Percentiles rank a stretch among this genome's conserved stretches.
Evolutionary conservation across 2,888 invertebrate species (phyloP).

Genomic region (Aromia moschata): DNA sequence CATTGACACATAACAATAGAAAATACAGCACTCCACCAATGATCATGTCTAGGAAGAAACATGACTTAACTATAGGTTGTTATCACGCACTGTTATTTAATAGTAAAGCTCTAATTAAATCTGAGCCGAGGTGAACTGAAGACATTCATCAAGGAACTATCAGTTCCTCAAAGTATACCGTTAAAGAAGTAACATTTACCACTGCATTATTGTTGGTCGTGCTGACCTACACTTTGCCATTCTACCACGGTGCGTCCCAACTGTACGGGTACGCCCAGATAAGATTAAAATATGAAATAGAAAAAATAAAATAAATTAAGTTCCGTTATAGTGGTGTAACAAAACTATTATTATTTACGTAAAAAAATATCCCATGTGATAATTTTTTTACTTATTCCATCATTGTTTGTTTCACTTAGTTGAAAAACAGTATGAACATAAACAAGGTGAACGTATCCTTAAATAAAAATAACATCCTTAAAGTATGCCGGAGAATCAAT

Average conservation of each 20-base stretch:
- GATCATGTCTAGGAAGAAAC: conserved; percentile 22
- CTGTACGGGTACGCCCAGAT: no score
- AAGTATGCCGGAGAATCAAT: no score
- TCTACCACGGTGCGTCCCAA: conserved; percentile 5
- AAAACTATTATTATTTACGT: no score
- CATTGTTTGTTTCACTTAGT: no score
- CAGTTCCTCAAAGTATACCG: conserved; percentile 16
- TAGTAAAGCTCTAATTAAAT: background rate
- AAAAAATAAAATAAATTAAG: no score
- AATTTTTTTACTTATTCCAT: no score
- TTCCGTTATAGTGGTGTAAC: no score
- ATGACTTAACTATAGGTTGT: conserved; percentile 6
- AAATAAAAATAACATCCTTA: no score
- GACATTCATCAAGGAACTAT: conserved; percentile 10
- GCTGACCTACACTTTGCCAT: conserved; percentile 24
- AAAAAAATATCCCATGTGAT: no score
- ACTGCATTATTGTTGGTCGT: conserved; percentile 13
- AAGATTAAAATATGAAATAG: no score
- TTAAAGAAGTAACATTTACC: conserved; percentile 20
- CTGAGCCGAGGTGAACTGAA: background rate
- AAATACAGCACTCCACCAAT: conserved; percentile 9
- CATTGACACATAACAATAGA: conserved; percentile 5
- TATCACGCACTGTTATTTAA: conserved; percentile 8
- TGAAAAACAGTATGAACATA: no score
- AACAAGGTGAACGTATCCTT: no score